Conservation (phyloP, 2,888 invertebrate species). For the Mycalesis mineus region DNA sequence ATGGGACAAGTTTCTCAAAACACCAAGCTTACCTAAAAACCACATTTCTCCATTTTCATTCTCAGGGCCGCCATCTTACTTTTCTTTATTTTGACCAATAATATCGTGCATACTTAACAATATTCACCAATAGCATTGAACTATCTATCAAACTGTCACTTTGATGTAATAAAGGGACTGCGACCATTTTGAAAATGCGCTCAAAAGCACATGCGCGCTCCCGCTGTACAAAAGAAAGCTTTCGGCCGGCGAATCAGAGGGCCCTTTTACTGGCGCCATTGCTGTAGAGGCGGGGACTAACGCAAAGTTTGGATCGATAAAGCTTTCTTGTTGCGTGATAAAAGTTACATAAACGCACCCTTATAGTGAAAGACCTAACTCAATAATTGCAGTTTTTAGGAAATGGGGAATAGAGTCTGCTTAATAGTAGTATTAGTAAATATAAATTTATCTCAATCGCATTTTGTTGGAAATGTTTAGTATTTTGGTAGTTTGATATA, state of each 20-base stretch:
- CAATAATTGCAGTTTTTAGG: too few relatives aligned
- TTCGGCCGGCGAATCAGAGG: conserved; percentile 50
- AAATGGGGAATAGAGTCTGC: too few relatives aligned
- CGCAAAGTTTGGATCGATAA: conserved; percentile 38
- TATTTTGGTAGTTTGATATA: too few relatives aligned
- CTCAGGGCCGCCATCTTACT: not conserved
- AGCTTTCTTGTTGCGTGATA: not conserved
- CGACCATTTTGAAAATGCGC: conserved; percentile 51
- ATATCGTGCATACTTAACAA: not conserved
- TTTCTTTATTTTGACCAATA: conserved; percentile 2
- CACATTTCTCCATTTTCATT: not conserved
- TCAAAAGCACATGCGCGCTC: conserved; percentile 45
- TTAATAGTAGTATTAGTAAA: too few relatives aligned
- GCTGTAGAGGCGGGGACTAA: conserved; percentile 52
- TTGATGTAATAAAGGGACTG: not conserved
- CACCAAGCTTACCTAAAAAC: not conserved
- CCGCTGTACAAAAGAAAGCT: conserved; percentile 45
- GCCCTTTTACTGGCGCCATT: conserved; percentile 51
- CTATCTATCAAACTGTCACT: conserved; percentile 32
- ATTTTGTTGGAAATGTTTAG: too few relatives aligned
- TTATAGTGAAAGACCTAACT: too few relatives aligned
- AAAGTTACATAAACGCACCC: not conserved
- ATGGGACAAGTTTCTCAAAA: not conserved
- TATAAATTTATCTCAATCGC: too few relatives aligned
- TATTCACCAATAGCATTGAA: conserved; percentile 17